Evolutionary conservation across 2,888 invertebrate genomes (phyloP).

Genomic region (Himalopsyche tibetana): DNA sequence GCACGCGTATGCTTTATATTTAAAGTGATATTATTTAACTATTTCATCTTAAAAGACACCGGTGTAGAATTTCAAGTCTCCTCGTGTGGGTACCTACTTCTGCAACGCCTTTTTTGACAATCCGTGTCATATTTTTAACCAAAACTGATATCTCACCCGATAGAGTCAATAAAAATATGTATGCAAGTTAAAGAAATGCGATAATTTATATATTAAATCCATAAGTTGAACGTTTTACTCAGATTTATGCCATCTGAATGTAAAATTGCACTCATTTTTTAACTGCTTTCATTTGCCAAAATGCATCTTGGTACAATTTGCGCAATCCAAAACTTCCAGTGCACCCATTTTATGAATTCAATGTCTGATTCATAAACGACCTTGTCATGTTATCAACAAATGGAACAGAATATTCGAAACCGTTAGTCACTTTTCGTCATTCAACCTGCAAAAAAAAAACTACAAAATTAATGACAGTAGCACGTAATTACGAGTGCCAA

Average conservation of each 20-base stretch:
- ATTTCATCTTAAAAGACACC: conserved; percentile 62
- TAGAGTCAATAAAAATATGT: not conserved
- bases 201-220: not conserved
- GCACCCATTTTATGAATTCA: not conserved
- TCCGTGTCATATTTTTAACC: conserved; percentile 57
- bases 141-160: not conserved
- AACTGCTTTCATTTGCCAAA: conserved; percentile 16
- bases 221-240: not conserved
- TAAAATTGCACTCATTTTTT: not conserved
- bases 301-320: not conserved
- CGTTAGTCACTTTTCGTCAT: conserved; percentile 14
- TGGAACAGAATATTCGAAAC: not conserved
- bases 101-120: conserved; percentile 76
- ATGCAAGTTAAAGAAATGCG: conserved; percentile 44
- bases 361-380: not conserved
- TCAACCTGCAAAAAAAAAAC: conserved; percentile 9
- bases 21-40: conserved; percentile 61
- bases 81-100: conserved; percentile 51
- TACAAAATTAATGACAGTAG: conserved; percentile 8
- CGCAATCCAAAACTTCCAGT: not conserved
- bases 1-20: conserved; percentile 67
- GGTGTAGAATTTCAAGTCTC: conserved; percentile 75
- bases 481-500: not conserved
- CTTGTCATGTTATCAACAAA: conserved; percentile 12
- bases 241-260: not conserved